A percentile compares a stretch with the other conserved stretches of the same genome.
Evolutionary conservation across 1,140 invertebrate genomes (phyloP).

Genomic region (Cydia fagiglandana): DNA sequence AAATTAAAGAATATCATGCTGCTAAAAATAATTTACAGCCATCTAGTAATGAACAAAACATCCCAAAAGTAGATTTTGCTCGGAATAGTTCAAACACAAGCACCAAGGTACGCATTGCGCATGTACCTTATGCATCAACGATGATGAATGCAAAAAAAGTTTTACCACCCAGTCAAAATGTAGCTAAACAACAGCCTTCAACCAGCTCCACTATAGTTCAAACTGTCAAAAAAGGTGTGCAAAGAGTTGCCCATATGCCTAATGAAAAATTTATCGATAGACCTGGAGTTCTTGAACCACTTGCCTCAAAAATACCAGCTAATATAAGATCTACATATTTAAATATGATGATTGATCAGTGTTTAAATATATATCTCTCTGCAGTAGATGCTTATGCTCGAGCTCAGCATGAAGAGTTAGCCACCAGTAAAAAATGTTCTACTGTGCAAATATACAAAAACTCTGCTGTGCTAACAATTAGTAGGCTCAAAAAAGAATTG

Average conservation of each 20-base stretch:
- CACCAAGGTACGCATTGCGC: conserved; percentile 76
- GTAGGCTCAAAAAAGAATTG: conserved; percentile 85
- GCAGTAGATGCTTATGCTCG: conserved; percentile 86
- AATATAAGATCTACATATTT: conserved; percentile 92
- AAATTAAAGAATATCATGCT: conserved; percentile 73
- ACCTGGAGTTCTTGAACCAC: conserved; percentile 82
- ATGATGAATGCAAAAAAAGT: conserved; percentile 73
- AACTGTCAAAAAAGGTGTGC: conserved; percentile 83
- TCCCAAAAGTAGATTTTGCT: conserved; percentile 42
- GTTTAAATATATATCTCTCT: conserved; percentile 86
- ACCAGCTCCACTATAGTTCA: conserved; percentile 81
- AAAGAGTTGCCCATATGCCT: conserved; percentile 84
- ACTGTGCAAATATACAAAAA: conserved; percentile 91
- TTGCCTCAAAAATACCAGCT: conserved; percentile 89
- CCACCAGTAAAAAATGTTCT: conserved; percentile 88
- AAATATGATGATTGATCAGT: conserved; percentile 92
- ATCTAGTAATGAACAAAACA: conserved; percentile 39
- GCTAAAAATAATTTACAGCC: conserved; percentile 50
- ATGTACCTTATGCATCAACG: conserved; percentile 77
- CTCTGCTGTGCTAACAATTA: conserved; percentile 89
- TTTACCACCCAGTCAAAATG: conserved; percentile 48
- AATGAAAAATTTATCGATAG: conserved; percentile 77
- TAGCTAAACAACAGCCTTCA: conserved; percentile 54
- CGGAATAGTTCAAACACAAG: conserved; percentile 48
- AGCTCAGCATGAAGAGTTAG: conserved; percentile 87